A percentile compares a stretch with the other conserved stretches of the same genome.
These are phyloP conservation scores for Pemphigus obesinymphae DNA, from an alignment of 1,140 invertebrate genomes.

Conservation along the genomic window DNA sequence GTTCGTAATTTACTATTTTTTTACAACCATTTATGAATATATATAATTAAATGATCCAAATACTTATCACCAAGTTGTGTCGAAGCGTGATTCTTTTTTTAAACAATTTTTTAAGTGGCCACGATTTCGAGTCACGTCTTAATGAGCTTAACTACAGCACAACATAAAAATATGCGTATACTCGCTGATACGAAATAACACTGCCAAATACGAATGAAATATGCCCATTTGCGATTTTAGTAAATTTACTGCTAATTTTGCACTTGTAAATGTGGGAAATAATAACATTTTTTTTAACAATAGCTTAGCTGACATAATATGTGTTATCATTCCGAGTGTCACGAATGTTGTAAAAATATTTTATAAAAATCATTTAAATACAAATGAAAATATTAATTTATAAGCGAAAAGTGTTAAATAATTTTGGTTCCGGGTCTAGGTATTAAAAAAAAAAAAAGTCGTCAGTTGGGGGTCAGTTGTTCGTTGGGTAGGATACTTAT, in stretches of 20 bases:
- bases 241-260: neutral
- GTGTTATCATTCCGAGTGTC: too few relatives aligned
- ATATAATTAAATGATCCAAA: neutral
- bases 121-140: conserved; percentile 17
- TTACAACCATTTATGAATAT: neutral
- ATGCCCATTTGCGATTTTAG: neutral
- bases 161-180: neutral
- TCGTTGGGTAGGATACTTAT: too few relatives aligned
- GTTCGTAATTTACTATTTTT: neutral
- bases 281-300: neutral
- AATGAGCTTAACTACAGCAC: neutral
- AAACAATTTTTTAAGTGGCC: neutral
- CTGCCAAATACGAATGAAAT: neutral
- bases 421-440: too few relatives aligned
- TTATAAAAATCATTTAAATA: too few relatives aligned
- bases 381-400: too few relatives aligned
- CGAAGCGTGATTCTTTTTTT: neutral
- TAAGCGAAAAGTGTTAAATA: too few relatives aligned
- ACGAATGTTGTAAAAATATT: too few relatives aligned
- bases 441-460: too few relatives aligned
- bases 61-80: neutral
- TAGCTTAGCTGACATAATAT: neutral
- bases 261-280: neutral
- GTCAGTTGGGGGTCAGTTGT: too few relatives aligned
- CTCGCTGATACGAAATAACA: neutral